phyloP scores from a whole-genome alignment of 2,797 vertebrate species.

The Notolabrus celidotus region DNA sequence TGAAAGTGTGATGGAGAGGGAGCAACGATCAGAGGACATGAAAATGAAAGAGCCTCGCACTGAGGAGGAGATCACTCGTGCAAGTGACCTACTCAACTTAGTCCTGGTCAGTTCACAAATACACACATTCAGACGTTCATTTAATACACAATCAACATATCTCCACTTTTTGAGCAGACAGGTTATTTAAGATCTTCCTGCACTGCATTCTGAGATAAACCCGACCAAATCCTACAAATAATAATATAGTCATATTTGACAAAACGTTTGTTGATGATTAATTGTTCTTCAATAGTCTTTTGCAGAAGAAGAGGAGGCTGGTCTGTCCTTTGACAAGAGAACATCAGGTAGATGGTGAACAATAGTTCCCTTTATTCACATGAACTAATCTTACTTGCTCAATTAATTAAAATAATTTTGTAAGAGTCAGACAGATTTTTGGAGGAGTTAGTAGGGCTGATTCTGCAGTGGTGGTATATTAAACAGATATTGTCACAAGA shows the following conservation, averaged over 20 bases:
- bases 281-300: conserved; percentile 79
- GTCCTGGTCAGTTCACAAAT: conserved; percentile 80
- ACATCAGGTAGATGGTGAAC: conserved; percentile 55
- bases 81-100: conserved; percentile 82
- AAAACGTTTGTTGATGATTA: not conserved
- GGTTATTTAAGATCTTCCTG: no score
- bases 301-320: conserved; percentile 75
- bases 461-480: not conserved
- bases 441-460: not conserved
- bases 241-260: not conserved
- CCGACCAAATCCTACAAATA: not conserved
- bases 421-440: not conserved
- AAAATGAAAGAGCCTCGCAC: conserved; percentile 87
- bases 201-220: not conserved
- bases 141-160: not conserved
- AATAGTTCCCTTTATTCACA: not conserved
- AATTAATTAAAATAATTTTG: not conserved
- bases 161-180: not conserved
- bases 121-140: not conserved
- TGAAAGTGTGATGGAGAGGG: conserved; percentile 85
- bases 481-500: not conserved
- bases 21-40: conserved; percentile 83
- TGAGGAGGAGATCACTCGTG: conserved; percentile 81
- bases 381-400: not conserved
- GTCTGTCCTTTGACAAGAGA: conserved; percentile 42